phyloP scores from a whole-genome alignment of 2,888 invertebrate genomes.

The Epinotia nisella region DNA sequence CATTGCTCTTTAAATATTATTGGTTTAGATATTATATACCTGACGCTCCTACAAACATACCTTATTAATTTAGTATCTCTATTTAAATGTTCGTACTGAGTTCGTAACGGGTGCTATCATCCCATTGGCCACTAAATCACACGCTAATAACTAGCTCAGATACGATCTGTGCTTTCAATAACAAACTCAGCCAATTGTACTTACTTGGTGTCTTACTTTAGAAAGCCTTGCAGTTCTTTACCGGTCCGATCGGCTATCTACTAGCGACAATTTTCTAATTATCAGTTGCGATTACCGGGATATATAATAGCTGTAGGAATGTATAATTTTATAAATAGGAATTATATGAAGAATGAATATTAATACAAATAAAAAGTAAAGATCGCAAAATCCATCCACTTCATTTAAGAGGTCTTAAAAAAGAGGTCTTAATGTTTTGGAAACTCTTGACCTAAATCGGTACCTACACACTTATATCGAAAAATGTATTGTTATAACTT shows the following conservation, averaged over 20 bases:
- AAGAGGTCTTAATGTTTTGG: too few species aligned
- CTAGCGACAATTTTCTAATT: conserved; percentile 65
- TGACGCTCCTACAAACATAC: too few species aligned
- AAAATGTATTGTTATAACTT: too few species aligned
- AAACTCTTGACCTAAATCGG: too few species aligned
- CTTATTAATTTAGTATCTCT: not conserved
- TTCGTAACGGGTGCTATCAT: not conserved
- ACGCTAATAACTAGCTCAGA: conserved; percentile 78
- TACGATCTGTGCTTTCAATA: conserved; percentile 81
- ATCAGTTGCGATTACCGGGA: conserved; percentile 67
- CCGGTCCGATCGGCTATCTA: conserved; percentile 60
- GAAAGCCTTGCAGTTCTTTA: conserved; percentile 63
- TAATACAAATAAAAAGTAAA: not conserved
- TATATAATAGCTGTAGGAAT: conserved; percentile 22
- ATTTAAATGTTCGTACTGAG: conserved; percentile 9
- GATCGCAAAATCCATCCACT: too few species aligned
- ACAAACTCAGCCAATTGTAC: conserved; percentile 77
- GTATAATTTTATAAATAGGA: conserved; percentile 12
- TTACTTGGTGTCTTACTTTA: conserved; percentile 52
- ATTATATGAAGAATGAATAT: not conserved
- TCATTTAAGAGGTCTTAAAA: too few species aligned
- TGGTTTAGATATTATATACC: too few species aligned
- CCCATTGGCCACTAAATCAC: conserved; percentile 72
- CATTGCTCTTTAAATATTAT: too few species aligned
- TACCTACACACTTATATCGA: too few species aligned